A percentile compares a stretch with the other conserved stretches of the same genome.
Conservation (phyloP, 2,888 invertebrate species). For the Gari tellinella region DNA sequence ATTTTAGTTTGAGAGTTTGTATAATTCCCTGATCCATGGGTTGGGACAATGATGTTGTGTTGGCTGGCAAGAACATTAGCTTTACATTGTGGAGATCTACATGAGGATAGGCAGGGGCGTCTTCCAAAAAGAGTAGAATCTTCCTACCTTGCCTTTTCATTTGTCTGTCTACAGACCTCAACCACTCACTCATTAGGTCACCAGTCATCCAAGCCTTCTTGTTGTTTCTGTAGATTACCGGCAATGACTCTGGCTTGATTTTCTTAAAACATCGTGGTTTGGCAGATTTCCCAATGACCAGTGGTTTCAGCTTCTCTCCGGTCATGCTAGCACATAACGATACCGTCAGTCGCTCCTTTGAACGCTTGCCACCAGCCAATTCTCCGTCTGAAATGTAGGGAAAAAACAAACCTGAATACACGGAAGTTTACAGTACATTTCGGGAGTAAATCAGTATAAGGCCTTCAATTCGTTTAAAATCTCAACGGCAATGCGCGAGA, state of each 20-base stretch:
- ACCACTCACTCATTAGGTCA: slow-evolving; percentile 40
- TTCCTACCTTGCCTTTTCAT: slow-evolving; percentile 25
- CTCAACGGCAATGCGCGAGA: no score
- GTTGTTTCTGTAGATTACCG: slow-evolving; percentile 43
- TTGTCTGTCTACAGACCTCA: slow-evolving; percentile 21
- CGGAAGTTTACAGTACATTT: no score
- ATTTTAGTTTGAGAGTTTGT: slow-evolving; percentile 37
- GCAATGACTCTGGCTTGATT: no score
- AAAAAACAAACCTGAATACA: background rate
- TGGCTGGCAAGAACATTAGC: slow-evolving; percentile 39
- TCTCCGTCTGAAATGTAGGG: slow-evolving; percentile 18
- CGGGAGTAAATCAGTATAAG: no score
- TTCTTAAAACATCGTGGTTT: no score
- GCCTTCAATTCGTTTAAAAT: no score
- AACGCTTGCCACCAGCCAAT: slow-evolving; percentile 1
- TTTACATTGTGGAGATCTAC: slow-evolving; percentile 32
- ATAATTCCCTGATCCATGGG: slow-evolving; percentile 49
- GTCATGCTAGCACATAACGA: background rate
- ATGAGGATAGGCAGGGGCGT: slow-evolving; percentile 35
- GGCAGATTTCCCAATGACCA: no score
- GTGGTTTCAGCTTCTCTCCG: background rate
- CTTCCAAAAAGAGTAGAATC: slow-evolving; percentile 45
- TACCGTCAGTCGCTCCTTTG: background rate
- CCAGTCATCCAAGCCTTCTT: slow-evolving; percentile 51
- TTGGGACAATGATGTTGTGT: slow-evolving; percentile 39